Percentiles rank a stretch among this genome's conserved stretches.
Conservation (phyloP, 2,113 vertebrate species). For the Ranitomeya imitator region DNA sequence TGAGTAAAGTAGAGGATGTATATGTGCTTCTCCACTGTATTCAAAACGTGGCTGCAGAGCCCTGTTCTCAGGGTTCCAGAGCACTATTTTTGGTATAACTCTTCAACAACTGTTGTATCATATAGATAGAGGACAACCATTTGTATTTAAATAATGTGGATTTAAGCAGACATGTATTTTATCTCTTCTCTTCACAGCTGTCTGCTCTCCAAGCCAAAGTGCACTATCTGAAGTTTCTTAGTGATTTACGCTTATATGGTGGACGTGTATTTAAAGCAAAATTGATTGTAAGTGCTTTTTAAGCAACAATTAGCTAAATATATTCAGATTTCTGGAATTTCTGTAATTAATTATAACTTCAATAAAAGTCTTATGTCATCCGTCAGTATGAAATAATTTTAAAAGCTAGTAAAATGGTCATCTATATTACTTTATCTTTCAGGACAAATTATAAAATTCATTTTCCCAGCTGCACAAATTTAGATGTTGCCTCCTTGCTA, state of each 20-base stretch:
- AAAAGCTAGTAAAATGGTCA: constrained; percentile 3
- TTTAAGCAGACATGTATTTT: background rate
- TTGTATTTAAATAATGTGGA: background rate
- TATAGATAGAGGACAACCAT: too few relatives aligned
- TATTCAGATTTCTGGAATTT: background rate
- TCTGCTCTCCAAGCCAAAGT: constrained; percentile 98
- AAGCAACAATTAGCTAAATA: background rate
- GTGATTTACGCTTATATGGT: constrained; percentile 92
- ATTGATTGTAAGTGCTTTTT: constrained; percentile 80
- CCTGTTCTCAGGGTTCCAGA: too few relatives aligned
- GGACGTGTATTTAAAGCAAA: constrained; percentile 94
- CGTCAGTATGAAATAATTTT: constrained; percentile 5
- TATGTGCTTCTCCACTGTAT: too few relatives aligned
- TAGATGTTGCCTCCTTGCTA: constrained; percentile 13
- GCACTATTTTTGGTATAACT: too few relatives aligned
- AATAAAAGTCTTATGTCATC: background rate
- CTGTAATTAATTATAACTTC: background rate
- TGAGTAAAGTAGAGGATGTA: too few relatives aligned
- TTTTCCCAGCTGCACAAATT: constrained; percentile 23
- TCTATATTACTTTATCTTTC: background rate
- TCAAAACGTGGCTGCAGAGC: too few relatives aligned
- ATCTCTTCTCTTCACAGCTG: constrained; percentile 73
- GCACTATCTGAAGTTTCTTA: constrained; percentile 97
- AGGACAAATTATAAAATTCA: constrained; percentile 10
- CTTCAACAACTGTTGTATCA: too few relatives aligned